Percentiles rank a stretch among this genome's conserved stretches.
phyloP scores from a whole-genome alignment of 2,888 invertebrate species.

The Abrostola triplasia region DNA sequence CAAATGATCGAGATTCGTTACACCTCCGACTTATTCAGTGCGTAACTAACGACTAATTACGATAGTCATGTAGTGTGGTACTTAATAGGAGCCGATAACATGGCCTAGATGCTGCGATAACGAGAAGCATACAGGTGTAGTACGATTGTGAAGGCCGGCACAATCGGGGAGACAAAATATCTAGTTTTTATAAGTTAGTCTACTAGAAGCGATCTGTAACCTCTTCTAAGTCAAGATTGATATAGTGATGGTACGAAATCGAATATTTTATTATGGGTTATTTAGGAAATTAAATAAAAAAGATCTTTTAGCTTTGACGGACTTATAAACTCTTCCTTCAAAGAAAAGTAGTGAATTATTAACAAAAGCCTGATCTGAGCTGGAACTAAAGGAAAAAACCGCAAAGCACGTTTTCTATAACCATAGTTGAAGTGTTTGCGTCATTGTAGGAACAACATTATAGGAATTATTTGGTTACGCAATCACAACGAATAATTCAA shows the following conservation, averaged over 20 bases:
- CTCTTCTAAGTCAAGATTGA: not conserved
- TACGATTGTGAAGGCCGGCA: conserved; percentile 38
- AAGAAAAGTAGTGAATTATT: conserved; percentile 37
- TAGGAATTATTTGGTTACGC: conserved; percentile 7
- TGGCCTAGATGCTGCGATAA: conserved; percentile 69
- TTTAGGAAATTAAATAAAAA: too few relatives aligned
- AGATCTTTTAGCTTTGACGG: too few relatives aligned
- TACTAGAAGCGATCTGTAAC: not conserved
- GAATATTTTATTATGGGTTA: too few relatives aligned
- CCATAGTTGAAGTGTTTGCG: conserved; percentile 43
- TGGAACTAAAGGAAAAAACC: conserved; percentile 40
- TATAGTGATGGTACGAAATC: not conserved
- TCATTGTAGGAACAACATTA: conserved; percentile 46
- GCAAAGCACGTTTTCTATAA: conserved; percentile 41
- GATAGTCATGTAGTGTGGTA: conserved; percentile 36
- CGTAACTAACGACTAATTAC: conserved; percentile 59
- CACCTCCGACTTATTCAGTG: conserved; percentile 40
- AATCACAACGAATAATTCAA: conserved; percentile 36
- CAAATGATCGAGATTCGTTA: conserved; percentile 58
- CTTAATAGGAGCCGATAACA: conserved; percentile 61
- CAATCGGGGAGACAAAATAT: conserved; percentile 10
- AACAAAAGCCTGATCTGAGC: conserved; percentile 20
- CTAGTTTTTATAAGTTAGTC: conserved; percentile 11
- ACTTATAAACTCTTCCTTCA: conserved; percentile 24
- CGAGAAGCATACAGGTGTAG: conserved; percentile 33